Conservation (phyloP, 2,888 invertebrate species). For the Cheilosia vulpina region DNA sequence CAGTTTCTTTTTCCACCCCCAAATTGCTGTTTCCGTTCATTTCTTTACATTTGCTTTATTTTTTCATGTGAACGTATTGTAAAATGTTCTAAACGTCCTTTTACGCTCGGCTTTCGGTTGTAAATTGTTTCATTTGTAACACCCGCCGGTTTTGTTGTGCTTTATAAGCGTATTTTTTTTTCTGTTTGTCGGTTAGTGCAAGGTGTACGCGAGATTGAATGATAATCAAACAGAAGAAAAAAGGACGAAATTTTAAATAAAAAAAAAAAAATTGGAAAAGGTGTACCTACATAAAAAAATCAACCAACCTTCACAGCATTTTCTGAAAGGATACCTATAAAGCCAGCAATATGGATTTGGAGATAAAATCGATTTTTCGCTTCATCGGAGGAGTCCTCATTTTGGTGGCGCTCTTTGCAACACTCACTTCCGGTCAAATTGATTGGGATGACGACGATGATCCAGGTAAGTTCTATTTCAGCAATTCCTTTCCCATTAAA, state of each 20-base stretch:
- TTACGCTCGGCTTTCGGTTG: constrained; percentile 3
- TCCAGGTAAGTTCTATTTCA: constrained; percentile 82
- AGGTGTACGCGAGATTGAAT: constrained; percentile 9
- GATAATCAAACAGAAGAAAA: background rate
- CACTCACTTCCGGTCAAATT: constrained; percentile 83
- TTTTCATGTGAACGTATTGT: background rate
- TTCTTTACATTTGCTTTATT: background rate
- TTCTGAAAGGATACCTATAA: background rate
- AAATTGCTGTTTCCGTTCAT: background rate
- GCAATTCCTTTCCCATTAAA: constrained; percentile 21
- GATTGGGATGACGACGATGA: constrained; percentile 84
- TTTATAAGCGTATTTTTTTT: background rate
- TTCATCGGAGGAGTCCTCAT: constrained; percentile 79
- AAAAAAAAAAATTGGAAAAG: background rate
- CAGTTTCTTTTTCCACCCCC: background rate
- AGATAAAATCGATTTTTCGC: constrained; percentile 76
- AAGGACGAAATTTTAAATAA: background rate
- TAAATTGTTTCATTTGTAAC: background rate
- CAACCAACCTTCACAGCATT: background rate
- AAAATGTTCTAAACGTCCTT: constrained; percentile 13
- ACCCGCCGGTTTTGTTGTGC: background rate
- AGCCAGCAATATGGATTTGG: constrained; percentile 74
- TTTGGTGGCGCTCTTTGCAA: constrained; percentile 80
- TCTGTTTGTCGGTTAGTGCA: constrained; percentile 1
- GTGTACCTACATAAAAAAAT: background rate